Percentiles rank a stretch among this genome's conserved stretches.
phyloP scores from a whole-genome alignment of 2,113 vertebrate genomes.

The Oncorhynchus keta region DNA sequence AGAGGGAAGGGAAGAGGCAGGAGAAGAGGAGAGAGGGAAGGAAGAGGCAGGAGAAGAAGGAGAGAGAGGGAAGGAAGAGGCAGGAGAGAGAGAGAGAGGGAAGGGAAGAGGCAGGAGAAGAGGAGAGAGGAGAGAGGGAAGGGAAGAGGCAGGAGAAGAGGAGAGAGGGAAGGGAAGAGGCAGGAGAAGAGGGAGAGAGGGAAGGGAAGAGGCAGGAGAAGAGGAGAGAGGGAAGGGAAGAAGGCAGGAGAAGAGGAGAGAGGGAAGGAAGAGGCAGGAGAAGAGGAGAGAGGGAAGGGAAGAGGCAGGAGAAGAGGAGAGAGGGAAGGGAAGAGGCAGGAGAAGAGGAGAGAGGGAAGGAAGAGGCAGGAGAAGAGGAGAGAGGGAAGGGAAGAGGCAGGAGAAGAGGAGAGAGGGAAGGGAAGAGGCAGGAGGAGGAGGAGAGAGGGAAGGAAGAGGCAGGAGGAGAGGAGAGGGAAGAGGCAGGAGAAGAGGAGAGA shows the following conservation, averaged over 20 bases:
- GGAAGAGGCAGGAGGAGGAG: background rate
- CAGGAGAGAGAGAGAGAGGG: background rate
- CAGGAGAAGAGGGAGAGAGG: no score
- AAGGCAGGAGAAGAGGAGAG: no score
- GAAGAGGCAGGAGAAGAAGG: background rate
- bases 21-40: background rate
- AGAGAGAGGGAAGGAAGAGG: background rate
- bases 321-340: background rate
- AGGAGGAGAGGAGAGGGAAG: no score
- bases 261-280: no score
- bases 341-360: background rate
- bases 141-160: no score
- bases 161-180: no score
- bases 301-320: background rate
- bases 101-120: background rate
- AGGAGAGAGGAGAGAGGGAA: background rate
- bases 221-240: no score
- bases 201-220: no score
- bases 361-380: constrained; percentile 15
- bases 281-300: background rate
- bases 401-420: constrained; percentile 5
- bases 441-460: background rate
- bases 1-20: background rate
- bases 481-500: no score
- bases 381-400: background rate